A percentile compares a stretch with the other conserved stretches of the same genome.
phyloP scores from a whole-genome alignment of 2,797 vertebrate species.

The Lutjanus argentimaculatus region DNA sequence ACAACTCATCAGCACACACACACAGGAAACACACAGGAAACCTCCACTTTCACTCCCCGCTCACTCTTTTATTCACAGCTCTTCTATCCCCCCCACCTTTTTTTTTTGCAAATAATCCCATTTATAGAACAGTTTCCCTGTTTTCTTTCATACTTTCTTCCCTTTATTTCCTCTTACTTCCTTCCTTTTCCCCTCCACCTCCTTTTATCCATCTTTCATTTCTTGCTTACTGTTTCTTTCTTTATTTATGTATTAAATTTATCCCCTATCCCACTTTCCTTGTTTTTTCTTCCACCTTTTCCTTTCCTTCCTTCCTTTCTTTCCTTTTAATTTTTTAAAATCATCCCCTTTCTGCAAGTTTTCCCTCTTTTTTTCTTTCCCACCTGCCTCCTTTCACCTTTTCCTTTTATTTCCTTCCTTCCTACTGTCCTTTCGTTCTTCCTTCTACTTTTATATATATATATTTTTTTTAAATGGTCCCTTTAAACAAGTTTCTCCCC shows the following conservation, averaged over 20 bases:
- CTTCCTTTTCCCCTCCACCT: neutral
- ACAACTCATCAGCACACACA: conserved; percentile 36
- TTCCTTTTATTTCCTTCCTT: too few species aligned
- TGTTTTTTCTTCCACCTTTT: too few species aligned
- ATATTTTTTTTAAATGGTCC: too few species aligned
- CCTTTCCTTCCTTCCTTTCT: neutral
- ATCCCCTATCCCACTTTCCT: too few species aligned
- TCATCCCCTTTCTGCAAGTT: too few species aligned
- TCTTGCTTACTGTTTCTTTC: neutral
- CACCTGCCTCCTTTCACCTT: neutral
- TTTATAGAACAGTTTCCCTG: neutral
- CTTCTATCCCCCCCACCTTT: neutral
- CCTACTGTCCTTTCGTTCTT: too few species aligned
- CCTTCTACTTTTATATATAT: too few species aligned
- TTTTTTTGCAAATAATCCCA: neutral
- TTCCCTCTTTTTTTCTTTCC: neutral
- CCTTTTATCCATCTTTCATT: neutral
- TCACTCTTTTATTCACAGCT: conserved; percentile 13
- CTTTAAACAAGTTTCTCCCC: too few species aligned
- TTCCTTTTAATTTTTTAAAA: neutral
- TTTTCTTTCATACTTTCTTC: neutral
- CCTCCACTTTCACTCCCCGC: neutral
- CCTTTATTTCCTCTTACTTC: neutral
- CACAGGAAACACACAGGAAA: conserved; percentile 16
- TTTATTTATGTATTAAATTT: too few species aligned